A percentile compares a stretch with the other conserved stretches of the same genome.
These are phyloP conservation scores for Prosapia bicincta DNA, from an alignment of 2,888 invertebrate genomes.

Conservation along the genomic window DNA sequence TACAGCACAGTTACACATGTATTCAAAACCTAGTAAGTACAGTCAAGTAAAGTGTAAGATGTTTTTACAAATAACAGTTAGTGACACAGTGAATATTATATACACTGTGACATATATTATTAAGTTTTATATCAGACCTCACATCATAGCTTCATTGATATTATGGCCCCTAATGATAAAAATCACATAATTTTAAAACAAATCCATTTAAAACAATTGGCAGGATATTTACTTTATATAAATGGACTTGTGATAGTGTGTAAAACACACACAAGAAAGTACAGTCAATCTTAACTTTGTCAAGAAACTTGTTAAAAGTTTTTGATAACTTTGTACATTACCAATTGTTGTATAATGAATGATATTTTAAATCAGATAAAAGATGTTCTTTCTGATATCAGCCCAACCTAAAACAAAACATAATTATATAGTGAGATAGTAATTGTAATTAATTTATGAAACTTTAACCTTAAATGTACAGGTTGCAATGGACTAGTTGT, in stretches of 20 bases:
- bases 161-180: not conserved
- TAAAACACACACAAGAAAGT: not conserved
- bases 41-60: not conserved
- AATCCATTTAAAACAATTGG: not conserved
- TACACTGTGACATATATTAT: not conserved
- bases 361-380: not conserved
- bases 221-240: not conserved
- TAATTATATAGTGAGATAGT: too few species aligned
- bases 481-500: too few species aligned
- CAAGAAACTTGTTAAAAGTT: not conserved
- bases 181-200: not conserved
- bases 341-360: not conserved
- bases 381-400: not conserved
- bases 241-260: not conserved
- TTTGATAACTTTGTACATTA: not conserved
- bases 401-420: not conserved
- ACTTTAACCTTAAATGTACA: too few species aligned
- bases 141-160: not conserved
- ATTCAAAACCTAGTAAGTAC: not conserved
- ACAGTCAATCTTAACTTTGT: not conserved
- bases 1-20: not conserved
- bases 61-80: not conserved
- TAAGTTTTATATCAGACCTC: not conserved
- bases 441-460: too few species aligned
- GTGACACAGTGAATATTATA: not conserved